Percentiles rank a stretch among this genome's conserved stretches.
These are phyloP conservation scores for Tragulus kanchil DNA, from an alignment of 2,113 vertebrate species.

Conservation along the genomic window DNA sequence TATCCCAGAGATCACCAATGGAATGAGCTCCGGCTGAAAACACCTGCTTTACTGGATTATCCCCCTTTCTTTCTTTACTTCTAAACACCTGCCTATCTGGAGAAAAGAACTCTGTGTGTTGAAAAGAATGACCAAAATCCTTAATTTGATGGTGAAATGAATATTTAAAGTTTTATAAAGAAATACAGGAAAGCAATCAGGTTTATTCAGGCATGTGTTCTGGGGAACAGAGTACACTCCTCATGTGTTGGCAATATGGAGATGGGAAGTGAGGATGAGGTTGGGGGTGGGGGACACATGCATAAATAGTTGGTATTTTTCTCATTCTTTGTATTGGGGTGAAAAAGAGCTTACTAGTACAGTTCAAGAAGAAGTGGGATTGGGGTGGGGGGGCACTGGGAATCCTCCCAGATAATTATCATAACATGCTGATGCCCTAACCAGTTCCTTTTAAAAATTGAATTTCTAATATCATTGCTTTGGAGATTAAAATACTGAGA, in stretches of 20 bases:
- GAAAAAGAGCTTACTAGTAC: constrained; percentile 65
- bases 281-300: constrained; percentile 38
- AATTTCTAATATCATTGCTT: constrained; percentile 75
- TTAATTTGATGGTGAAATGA: constrained; percentile 84
- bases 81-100: not conserved
- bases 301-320: constrained; percentile 71
- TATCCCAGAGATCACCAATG: not conserved
- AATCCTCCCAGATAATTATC: constrained; percentile 79
- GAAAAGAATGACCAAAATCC: constrained; percentile 82
- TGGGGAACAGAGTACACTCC: constrained; percentile 68
- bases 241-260: constrained; percentile 66
- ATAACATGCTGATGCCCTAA: constrained; percentile 79
- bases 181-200: constrained; percentile 84
- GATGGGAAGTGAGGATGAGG: constrained; percentile 43
- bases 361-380: constrained; percentile 54
- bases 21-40: not conserved
- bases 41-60: not conserved
- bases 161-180: constrained; percentile 86
- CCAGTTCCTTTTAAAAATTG: constrained; percentile 79
- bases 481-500: constrained; percentile 75
- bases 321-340: constrained; percentile 68
- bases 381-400: too few relatives aligned
- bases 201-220: constrained; percentile 77
- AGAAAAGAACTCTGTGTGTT: constrained; percentile 72
- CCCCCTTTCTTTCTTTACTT: not conserved